Conservation (phyloP, 2,888 invertebrate genomes). For the Cenopis cana region DNA sequence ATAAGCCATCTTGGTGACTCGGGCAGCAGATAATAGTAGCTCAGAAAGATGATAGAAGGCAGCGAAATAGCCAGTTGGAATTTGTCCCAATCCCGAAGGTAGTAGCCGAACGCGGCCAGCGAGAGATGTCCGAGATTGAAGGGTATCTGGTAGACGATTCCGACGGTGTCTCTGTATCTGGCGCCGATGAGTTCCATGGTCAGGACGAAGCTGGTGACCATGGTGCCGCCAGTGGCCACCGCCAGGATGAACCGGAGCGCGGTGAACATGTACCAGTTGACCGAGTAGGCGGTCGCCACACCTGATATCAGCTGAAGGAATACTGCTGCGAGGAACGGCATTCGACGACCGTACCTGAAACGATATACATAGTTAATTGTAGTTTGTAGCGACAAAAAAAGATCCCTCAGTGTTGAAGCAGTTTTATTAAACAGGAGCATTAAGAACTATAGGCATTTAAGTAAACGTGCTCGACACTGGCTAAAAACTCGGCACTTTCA, state of each 20-base stretch:
- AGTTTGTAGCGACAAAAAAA: background rate
- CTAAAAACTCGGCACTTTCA: too few species aligned
- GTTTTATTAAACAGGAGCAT: too few species aligned
- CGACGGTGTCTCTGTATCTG: conserved; percentile 87
- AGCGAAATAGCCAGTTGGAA: conserved; percentile 88
- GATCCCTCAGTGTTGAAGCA: too few species aligned
- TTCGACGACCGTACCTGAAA: conserved; percentile 90
- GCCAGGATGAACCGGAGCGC: conserved; percentile 89
- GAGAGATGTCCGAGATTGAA: conserved; percentile 89
- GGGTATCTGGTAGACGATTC: conserved; percentile 88
- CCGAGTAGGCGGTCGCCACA: conserved; percentile 88
- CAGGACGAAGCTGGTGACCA: conserved; percentile 91
- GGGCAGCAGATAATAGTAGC: conserved; percentile 90
- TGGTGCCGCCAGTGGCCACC: conserved; percentile 92
- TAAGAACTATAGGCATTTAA: too few species aligned
- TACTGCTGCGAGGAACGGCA: conserved; percentile 90
- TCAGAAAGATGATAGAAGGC: conserved; percentile 86
- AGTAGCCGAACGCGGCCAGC: conserved; percentile 87
- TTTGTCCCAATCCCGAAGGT: conserved; percentile 87
- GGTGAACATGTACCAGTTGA: conserved; percentile 88
- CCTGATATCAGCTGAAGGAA: conserved; percentile 90
- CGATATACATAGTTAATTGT: conserved; percentile 28
- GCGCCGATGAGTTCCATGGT: conserved; percentile 88
- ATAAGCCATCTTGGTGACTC: conserved; percentile 94
- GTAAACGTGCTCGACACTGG: too few species aligned